Conservation (phyloP, 2,888 invertebrate genomes). For the Alloscopus bannaensis region DNA sequence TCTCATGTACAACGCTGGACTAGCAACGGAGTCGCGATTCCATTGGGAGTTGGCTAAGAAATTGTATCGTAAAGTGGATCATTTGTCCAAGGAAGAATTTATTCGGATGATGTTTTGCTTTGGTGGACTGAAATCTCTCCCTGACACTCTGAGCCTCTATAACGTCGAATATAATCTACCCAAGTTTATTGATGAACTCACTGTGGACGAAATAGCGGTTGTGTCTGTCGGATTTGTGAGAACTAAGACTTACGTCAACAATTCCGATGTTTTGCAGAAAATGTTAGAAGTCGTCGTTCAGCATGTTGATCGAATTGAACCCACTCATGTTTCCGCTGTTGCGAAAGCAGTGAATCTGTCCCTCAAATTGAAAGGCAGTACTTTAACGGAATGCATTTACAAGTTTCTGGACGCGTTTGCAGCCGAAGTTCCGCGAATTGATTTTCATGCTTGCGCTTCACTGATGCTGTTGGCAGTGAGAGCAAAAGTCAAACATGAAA, state of each 20-base stretch:
- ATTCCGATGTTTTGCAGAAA: constrained; percentile 76
- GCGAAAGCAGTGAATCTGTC: constrained; percentile 51
- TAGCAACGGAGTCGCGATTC: constrained; percentile 75
- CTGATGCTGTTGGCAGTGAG: constrained; percentile 81
- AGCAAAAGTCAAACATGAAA: constrained; percentile 74
- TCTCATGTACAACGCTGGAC: constrained; percentile 79
- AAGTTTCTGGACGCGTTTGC: constrained; percentile 78
- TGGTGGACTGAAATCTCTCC: constrained; percentile 79
- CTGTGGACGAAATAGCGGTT: constrained; percentile 83
- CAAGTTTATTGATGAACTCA: constrained; percentile 78
- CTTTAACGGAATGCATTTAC: constrained; percentile 75
- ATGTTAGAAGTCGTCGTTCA: constrained; percentile 78
- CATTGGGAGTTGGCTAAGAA: constrained; percentile 78
- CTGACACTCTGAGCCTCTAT: constrained; percentile 79
- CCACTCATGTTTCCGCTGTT: constrained; percentile 82
- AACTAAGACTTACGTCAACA: constrained; percentile 81
- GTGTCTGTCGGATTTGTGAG: constrained; percentile 87
- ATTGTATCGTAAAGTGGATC: constrained; percentile 78
- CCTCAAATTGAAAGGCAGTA: too few relatives aligned
- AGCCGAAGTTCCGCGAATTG: constrained; percentile 79
- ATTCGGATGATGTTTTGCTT: constrained; percentile 83
- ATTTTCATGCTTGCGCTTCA: constrained; percentile 81
- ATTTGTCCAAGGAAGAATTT: constrained; percentile 80
- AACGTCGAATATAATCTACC: constrained; percentile 81
- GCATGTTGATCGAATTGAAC: constrained; percentile 79